Percentiles rank a stretch among this genome's conserved stretches.
Evolutionary conservation across 35 echinoderm and acorn worm genomes (phyloP).

Genomic region (Acanthaster planci): DNA sequence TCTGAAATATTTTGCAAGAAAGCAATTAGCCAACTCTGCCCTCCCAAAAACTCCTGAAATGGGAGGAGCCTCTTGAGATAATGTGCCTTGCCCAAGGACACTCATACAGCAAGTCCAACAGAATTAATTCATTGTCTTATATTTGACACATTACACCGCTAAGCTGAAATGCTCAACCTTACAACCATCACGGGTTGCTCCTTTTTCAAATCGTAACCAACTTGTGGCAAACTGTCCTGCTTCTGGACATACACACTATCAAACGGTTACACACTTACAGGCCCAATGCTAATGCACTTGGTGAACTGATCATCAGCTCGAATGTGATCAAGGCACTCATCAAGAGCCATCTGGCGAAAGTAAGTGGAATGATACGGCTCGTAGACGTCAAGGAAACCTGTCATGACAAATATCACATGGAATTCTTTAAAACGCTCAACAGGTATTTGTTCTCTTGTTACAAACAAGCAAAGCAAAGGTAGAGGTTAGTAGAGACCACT

Average conservation of each 20-base stretch:
- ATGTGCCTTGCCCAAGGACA: no score
- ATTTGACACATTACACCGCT: no score
- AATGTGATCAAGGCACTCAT: conserved; percentile 85
- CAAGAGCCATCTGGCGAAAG: conserved; percentile 62
- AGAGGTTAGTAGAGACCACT: conserved; percentile 19
- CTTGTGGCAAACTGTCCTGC: neutral
- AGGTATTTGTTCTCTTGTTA: neutral
- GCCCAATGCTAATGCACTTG: conserved; percentile 93
- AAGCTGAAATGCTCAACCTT: no score
- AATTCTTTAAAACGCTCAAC: neutral
- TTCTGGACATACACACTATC: neutral
- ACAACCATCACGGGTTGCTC: neutral
- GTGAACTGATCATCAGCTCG: conserved; percentile 86
- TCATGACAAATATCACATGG: neutral
- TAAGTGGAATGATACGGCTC: conserved; percentile 46
- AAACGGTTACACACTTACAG: conserved; percentile 82
- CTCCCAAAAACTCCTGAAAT: no score
- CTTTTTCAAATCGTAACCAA: conserved; percentile 8
- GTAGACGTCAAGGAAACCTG: conserved; percentile 77
- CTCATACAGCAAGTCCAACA: no score
- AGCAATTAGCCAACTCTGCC: no score
- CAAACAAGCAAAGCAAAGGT: neutral
- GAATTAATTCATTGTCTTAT: no score
- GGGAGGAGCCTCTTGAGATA: no score
- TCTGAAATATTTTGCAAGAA: no score